Base-by-base conservation (phyloP, 2,113 vertebrate genomes). In the Toxotes jaculatrix region DNA sequence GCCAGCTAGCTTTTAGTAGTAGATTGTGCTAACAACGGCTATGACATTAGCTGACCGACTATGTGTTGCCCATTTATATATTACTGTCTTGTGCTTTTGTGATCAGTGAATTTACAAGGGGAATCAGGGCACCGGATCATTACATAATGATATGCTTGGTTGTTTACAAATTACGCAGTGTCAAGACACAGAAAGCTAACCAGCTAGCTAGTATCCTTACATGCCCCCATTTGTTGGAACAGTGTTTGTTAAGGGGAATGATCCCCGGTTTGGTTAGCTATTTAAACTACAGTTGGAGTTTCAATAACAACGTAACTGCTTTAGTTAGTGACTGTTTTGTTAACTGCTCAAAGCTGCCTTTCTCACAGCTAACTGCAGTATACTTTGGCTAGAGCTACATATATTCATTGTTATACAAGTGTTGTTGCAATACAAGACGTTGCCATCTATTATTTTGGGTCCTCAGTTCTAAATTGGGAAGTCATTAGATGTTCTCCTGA, bases 121-220 rank as follows among this genome's bases (percentile, higher is more conserved):
- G 1, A 51, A 49, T 3, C n/a, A 3, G 9, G 19, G 7, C 11
- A 3, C 0, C 2, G 3, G 2, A 16, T 36, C 1, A n/a, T 31
- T 4, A 4, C 12, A 57, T 53, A 12, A 4, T 55, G 1, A 72
- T 27, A 13, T 17, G 6, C 63, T 40, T 49, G 3, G 4, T 47
- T 19, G 1, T 0, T 38, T 53, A 7, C 13, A 31, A 71, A 16
- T 21, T 7, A 64, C 36, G 51, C 45, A 64, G 68, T 77, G 62
- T 68, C 57, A 77, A 72, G 7, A 23, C 32, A 38, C 32, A 7
- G 21, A 2, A 79, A 69, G 86, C 87, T 87, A 89, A 74, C 74
- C n/a, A 31, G 78, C 80, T 85, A 82, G 71, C 84, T 83, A 51
- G 38, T 89, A 73, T 88, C 63, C 75, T 86, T 32, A 78, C 31